Percentiles rank a stretch among this genome's conserved stretches.
Evolutionary conservation across 2,797 vertebrate genomes (phyloP).

Genomic region (Tauraco hartlaubi): DNA sequence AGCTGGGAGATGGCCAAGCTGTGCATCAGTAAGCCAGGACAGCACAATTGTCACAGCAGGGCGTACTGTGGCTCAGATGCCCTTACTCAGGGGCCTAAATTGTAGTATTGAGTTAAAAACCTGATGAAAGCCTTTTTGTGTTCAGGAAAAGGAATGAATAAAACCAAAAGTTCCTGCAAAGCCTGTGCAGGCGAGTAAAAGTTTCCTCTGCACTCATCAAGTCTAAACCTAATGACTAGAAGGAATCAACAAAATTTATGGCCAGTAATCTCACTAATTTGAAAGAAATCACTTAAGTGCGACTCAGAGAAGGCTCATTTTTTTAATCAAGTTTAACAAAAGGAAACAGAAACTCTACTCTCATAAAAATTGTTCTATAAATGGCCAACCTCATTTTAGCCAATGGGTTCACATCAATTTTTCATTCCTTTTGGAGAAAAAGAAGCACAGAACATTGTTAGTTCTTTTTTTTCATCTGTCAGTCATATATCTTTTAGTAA

Average conservation of each 20-base stretch:
- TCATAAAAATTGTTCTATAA: neutral
- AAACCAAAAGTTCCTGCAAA: neutral
- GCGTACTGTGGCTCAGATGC: neutral
- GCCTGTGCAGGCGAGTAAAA: neutral
- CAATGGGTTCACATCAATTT: neutral
- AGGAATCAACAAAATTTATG: neutral
- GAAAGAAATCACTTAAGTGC: neutral
- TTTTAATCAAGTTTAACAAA: neutral
- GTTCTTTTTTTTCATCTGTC: neutral
- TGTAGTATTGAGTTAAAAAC: neutral
- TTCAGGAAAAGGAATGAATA: neutral
- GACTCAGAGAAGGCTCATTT: neutral
- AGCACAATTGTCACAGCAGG: neutral
- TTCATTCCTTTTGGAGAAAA: conserved; percentile 25
- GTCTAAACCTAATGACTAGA: neutral
- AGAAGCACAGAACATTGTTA: neutral
- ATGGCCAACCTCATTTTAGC: neutral
- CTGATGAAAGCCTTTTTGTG: neutral
- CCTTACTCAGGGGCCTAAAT: neutral
- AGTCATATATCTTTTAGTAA: neutral
- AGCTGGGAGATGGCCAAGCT: neutral
- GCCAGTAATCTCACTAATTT: neutral
- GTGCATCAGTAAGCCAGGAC: neutral
- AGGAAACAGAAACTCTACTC: neutral
- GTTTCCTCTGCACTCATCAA: neutral